Percentiles rank a stretch among this genome's conserved stretches.
Conservation (phyloP, 2,797 vertebrate species). For the Graptemys geographica region DNA sequence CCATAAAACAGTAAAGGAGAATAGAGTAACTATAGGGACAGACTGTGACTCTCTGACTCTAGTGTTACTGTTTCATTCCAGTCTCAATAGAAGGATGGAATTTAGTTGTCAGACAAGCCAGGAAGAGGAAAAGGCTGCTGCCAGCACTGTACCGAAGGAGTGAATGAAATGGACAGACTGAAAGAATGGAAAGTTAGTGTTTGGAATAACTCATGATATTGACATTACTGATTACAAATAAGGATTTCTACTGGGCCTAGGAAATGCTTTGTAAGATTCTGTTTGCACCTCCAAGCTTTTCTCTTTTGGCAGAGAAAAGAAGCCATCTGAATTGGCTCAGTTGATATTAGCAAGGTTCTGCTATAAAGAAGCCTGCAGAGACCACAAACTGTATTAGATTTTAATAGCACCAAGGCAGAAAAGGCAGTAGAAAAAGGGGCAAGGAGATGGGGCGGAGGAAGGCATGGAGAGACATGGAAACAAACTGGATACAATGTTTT, state of each 20-base stretch:
- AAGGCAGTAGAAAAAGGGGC: background rate
- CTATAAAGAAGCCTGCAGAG: background rate
- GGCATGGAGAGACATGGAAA: background rate
- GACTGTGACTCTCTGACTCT: constrained; percentile 1
- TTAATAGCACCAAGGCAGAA: background rate
- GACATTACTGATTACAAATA: background rate
- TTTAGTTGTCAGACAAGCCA: constrained; percentile 7
- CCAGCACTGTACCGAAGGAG: background rate
- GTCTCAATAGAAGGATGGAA: constrained; percentile 18
- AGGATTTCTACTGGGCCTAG: background rate
- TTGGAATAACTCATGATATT: background rate
- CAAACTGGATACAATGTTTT: background rate
- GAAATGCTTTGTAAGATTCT: background rate
- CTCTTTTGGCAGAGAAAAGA: background rate
- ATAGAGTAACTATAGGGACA: background rate
- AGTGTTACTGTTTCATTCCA: background rate
- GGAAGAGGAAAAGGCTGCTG: background rate
- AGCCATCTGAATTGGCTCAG: background rate
- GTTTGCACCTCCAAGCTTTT: background rate
- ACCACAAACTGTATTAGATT: background rate
- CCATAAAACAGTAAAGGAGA: background rate
- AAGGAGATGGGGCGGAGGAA: background rate
- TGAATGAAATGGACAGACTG: background rate
- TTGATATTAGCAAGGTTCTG: background rate
- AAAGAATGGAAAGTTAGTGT: constrained; percentile 15